Evolutionary conservation across 2,113 vertebrate genomes (phyloP), one percentile per base, ranked within the genome.

Genomic region (Agelaius phoeniceus): DNA sequence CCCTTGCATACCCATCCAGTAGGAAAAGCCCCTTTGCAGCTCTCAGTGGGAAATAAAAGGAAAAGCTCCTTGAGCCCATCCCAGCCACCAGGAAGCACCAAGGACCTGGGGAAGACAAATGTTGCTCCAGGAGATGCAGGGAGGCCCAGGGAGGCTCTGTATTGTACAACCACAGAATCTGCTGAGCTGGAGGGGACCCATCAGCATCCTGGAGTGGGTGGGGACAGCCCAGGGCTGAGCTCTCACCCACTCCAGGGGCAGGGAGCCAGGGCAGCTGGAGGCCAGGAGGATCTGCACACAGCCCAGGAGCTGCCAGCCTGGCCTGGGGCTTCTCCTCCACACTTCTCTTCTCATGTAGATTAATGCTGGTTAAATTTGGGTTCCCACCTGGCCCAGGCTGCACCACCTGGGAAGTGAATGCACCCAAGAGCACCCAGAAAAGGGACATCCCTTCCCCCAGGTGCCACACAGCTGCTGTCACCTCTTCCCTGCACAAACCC

Each of bases 81-180:
- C 37, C 2, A 1, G 57, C 61, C 67, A 21, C 21, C 4, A 1
- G 1, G 5, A 7, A 15, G 20, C 90, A 15, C 65, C 2, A 0
- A 11, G 7, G 23, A 16, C 49, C 23, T 17, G 18, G 11, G 54
- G 61, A 58, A 66, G 84, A 15, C 0, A 1, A 44, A 15, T 0
- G 0, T 43, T 68, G 5, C 55, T 33, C 26, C 66, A 2, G 2
- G 24, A 35, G 67, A 2, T 19, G 62, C 24, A 73, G 68, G 55
- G 14, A 58, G 63, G 67, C 82, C 63, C 48, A 39, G 84, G 46
- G 57, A 33, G 20, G 46, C 55, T 35, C 39, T 27, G 2, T 3
- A 0, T 27, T 41, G 26, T 31, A 26, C 17, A 55, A 15, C 3
- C 48, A 62, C 27, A 9, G 54, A 35, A 31, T 30, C 12, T 76